Evolutionary conservation across 2,797 vertebrate genomes (phyloP), one percentile per base, ranked within the genome.

Genomic region (Brachyrhaphis roseni): DNA sequence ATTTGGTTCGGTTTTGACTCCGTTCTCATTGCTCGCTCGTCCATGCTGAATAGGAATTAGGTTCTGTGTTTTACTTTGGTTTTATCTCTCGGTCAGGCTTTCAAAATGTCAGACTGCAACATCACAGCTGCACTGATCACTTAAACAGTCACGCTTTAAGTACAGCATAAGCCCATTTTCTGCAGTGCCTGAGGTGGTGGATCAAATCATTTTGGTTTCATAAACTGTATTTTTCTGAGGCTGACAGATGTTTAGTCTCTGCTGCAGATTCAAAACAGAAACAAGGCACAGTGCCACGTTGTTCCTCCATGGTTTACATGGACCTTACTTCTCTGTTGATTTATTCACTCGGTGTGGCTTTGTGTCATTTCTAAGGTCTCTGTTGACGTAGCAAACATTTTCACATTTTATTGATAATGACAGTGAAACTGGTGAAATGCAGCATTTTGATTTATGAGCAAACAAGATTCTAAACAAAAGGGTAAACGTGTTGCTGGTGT

Each of bases 231-330:
- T 74, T 73, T 64, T 76, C 78, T 83, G 75, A 82, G 84, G 84
- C 26, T 77, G 49, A 71, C 80, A 85, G 84, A 89, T 84, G 82
- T 87, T 87, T 53, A 73, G n/a, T 78, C 28, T 55, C 28, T 51
- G 72, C 31, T n/a, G 66, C 43, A 77, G 74, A 76, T 75, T 53
- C 34, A 74, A 72, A 88, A 74, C 28, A 77, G 75, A 43, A 75
- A 82, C n/a, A 72, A 72, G 49, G 26, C 49, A 16, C 46, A 16
- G 45, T 76, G 59, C 76, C 72, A 41, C 80, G 80, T 83, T 82
- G 72, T 78, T 83, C 64, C 46, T 82, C 46, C 8, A 66, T 36
- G 49, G 70, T 81, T 1, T 15, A 51, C 49, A 72, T 75, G 10
- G 46, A 20, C 45, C 5, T 18, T 26, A 4, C n/a, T 74, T 20